Base-by-base conservation (phyloP, 1,140 invertebrate species). In the Melanaphis sacchari region DNA sequence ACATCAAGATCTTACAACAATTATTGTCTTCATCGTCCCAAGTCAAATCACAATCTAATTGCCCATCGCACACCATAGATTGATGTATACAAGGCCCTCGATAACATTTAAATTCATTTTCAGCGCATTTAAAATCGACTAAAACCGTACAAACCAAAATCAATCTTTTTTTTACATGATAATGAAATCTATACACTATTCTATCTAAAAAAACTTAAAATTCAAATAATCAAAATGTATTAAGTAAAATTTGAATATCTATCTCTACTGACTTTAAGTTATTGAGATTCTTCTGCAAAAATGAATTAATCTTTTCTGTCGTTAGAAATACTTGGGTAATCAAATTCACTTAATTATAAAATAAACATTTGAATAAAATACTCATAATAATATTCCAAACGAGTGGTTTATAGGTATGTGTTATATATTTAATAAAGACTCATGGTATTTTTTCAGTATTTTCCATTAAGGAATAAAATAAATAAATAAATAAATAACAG, bases 11-110 rank as follows among this genome's bases (percentile, higher is more conserved):
- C 94, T 94, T 93, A 94, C 94, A 93, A 93, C 95, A 95, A 46
- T 94, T 94, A 88, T 22, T 36, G n/a, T 95, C 95, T 94, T 95
- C 95, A 93, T 95, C 95, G 21, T 94, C 94, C 95, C 95, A 95
- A 6, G 95, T 95, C n/a, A 94, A 94, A 7, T 94, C 93, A 90
- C 96, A 96, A 94, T 96, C 95, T 15, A 95, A 94, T 24, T 94
- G 94, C 15, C 93, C 94, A 94, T 96, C 95, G 94, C 96, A 96
- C 15, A 94, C 93, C 21, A 95, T 90, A 31, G 94, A 94, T 26
- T 46, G 90, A 93, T 95, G 94, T 9, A 95, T 91, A 93, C 95
- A 95, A 22, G 95, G 94, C 22, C 95, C 95, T 40, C 94, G 94
- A 40, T 94, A 93, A 93, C 95, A 95, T 94, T 95, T 95, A 93